Base-by-base conservation (phyloP, 2,113 vertebrate genomes). In the Labeo catla region DNA sequence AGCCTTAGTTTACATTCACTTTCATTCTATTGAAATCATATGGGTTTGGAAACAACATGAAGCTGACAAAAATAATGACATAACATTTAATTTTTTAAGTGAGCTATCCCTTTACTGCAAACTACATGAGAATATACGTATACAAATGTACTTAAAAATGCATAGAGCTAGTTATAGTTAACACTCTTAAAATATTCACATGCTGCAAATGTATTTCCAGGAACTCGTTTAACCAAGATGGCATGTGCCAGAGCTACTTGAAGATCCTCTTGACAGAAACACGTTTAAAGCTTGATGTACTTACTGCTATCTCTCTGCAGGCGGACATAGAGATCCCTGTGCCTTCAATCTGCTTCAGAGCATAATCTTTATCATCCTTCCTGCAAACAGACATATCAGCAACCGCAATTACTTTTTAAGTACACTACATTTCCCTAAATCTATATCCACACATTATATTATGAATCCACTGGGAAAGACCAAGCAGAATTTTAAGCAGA, bases 291-390 rank as follows among this genome's bases (percentile, higher is more conserved):
- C 50, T 73, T 59, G 52, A 84, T 54, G 52, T 73, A 96, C 98
- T 99, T 96, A 99, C 98, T 91, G 98, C 98, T 95, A 99, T 99
- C 95, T 99, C 98, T 97, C 98, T 96, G 96, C 98, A 99, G 88
- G 98, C 98, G 81, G 98, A 99, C 98, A 99, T 99, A 90, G 98
- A 99, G 95, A 99, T 99, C 91, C 98, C 98, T 89, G 98, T 99
- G 95, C 98, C 98, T 96, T 99, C 98, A 95, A 99, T 99, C 92
- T 99, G 98, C 95, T 99, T 99, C 94, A 99, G 96, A 93, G 98
- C 98, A 78, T 99, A 99, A 94, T 99, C 98, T 95, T 98, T 99
- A 94, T 99, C 97, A 95, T 99, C 98, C 94, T 99, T 99, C 96
- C 98, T 99, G 96, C 88, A 94, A 91, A 93, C 36, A 94, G 91